These are phyloP conservation scores for Cyphomyrus discorhynchus DNA, from an alignment of 2,113 vertebrate species.

Conservation along the genomic window DNA sequence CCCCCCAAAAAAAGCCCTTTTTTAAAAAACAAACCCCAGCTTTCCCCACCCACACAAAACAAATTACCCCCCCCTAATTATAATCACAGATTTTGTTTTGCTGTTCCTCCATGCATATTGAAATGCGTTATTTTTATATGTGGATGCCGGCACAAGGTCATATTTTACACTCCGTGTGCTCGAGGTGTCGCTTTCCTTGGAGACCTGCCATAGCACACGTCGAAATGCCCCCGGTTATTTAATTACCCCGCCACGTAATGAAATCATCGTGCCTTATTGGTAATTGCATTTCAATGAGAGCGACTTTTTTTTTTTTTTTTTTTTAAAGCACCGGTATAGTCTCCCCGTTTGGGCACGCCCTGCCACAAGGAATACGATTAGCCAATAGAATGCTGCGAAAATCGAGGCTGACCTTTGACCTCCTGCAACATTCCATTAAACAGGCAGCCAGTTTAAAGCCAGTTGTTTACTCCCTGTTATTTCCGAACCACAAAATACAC, in stretches of 20 bases:
- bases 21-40: background rate
- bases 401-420: background rate
- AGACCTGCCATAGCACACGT: background rate
- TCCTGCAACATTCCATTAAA: background rate
- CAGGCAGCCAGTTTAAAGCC: background rate
- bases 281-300: background rate
- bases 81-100: constrained; percentile 27
- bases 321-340: background rate
- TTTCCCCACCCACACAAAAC: too few relatives aligned
- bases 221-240: constrained; percentile 11
- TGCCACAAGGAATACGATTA: background rate
- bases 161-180: constrained; percentile 5
- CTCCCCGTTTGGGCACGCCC: background rate
- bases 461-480: background rate
- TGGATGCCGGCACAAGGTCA: constrained; percentile 17
- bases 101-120: constrained; percentile 21
- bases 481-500: background rate
- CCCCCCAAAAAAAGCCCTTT: background rate
- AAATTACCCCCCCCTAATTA: constrained; percentile 13
- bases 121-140: constrained; percentile 9
- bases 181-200: background rate
- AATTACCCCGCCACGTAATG: background rate
- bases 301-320: background rate
- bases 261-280: background rate
- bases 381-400: background rate